These are phyloP conservation scores for Eutolmus rufibarbis DNA, from an alignment of 2,888 invertebrate species.

Conservation along the genomic window DNA sequence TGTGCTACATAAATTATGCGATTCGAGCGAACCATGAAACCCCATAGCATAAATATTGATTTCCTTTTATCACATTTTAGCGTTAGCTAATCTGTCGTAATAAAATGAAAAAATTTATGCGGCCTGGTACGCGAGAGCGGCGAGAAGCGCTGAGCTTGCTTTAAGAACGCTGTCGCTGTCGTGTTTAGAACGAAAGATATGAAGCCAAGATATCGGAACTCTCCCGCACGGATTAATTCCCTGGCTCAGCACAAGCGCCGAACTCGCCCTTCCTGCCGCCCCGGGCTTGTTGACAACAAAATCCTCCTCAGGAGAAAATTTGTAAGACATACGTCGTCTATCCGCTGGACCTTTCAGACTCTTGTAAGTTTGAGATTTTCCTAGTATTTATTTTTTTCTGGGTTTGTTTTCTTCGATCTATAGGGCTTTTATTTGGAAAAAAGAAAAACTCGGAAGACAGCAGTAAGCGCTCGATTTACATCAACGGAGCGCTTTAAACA, in stretches of 20 bases:
- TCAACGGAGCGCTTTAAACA: not conserved
- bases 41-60: conserved; percentile 41
- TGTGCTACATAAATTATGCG: conserved; percentile 31
- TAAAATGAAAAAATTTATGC: conserved; percentile 41
- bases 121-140: conserved; percentile 26
- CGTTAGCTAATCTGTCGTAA: conserved; percentile 38
- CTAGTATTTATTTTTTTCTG: not conserved
- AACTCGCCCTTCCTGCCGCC: not conserved
- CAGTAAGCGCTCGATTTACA: conserved; percentile 6
- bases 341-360: not conserved
- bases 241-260: not conserved
- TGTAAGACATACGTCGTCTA: not conserved
- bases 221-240: conserved; percentile 13
- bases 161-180: conserved; percentile 14
- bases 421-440: not conserved
- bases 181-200: not conserved
- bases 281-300: not conserved
- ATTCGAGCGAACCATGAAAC: conserved; percentile 34
- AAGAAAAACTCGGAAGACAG: not conserved
- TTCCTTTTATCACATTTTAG: conserved; percentile 43
- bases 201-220: conserved; percentile 16
- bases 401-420: not conserved
- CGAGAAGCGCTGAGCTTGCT: conserved; percentile 26
- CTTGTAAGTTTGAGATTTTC: conserved; percentile 2
- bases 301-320: not conserved